These are phyloP conservation scores for Drosophila watanabei DNA, from an alignment of 1,140 invertebrate species.

Conservation along the genomic window DNA sequence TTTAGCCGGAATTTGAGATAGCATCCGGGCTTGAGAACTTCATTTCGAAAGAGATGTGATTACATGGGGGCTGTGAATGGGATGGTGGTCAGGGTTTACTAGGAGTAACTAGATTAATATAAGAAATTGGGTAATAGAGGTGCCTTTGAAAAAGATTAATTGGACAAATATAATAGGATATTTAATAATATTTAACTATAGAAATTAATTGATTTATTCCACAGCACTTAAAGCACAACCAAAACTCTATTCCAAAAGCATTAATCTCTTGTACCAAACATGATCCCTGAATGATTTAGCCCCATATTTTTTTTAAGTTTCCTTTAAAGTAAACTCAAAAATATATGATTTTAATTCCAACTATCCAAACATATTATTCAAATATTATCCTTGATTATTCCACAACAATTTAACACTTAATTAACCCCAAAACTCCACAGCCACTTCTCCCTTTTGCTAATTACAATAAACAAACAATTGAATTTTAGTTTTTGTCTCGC, in stretches of 20 bases:
- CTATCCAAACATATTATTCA: not conserved
- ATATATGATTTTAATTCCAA: no score
- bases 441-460: slow-evolving; percentile 9
- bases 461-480: slow-evolving; percentile 24
- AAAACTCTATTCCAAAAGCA: no score
- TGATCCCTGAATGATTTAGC: not conserved
- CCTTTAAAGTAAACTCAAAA: not conserved
- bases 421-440: not conserved
- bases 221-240: no score
- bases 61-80: not conserved
- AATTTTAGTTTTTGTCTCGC: slow-evolving; percentile 31
- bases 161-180: no score
- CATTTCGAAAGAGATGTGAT: slow-evolving; percentile 16
- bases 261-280: no score
- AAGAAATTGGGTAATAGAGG: no score
- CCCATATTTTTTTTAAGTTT: not conserved
- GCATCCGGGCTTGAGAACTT: slow-evolving; percentile 26
- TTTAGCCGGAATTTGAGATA: slow-evolving; percentile 25
- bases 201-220: no score
- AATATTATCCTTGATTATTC: slow-evolving; percentile 10
- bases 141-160: no score
- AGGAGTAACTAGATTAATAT: not conserved
- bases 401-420: not conserved
- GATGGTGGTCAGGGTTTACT: not conserved
- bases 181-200: no score